Percentiles rank a stretch among this genome's conserved stretches.
phyloP scores from a whole-genome alignment of 2,797 vertebrate species.

The Pelodytes ibericus region DNA sequence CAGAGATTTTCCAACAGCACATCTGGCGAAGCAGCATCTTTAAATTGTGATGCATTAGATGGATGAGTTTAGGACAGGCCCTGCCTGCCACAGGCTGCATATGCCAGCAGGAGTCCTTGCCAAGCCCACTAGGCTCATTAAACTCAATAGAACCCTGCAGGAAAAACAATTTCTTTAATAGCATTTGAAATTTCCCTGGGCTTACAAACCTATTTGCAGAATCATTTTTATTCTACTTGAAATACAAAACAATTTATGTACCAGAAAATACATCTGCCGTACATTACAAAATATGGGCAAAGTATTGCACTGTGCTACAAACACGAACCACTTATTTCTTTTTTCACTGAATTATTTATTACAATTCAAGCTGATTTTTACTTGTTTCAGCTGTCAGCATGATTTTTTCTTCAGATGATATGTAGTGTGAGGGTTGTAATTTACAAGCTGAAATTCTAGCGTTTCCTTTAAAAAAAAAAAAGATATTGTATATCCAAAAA shows the following conservation, averaged over 20 bases:
- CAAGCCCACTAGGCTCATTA: constrained; percentile 66
- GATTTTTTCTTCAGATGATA: constrained; percentile 23
- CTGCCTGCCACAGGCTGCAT: constrained; percentile 53
- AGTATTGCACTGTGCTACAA: constrained; percentile 34
- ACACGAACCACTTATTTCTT: constrained; percentile 49
- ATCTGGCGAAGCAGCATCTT: constrained; percentile 64
- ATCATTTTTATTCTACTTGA: constrained; percentile 55
- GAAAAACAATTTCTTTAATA: constrained; percentile 57
- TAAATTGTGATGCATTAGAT: constrained; percentile 59
- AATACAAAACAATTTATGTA: constrained; percentile 56
- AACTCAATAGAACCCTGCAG: constrained; percentile 62
- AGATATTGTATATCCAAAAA: too few species aligned
- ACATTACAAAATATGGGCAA: constrained; percentile 49
- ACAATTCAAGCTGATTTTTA: constrained; percentile 46
- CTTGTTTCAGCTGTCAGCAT: constrained; percentile 48
- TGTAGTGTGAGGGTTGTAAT: constrained; percentile 20
- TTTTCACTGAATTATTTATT: constrained; percentile 55
- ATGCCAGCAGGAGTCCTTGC: constrained; percentile 62
- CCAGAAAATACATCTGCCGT: constrained; percentile 54
- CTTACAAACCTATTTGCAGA: constrained; percentile 59
- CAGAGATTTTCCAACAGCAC: constrained; percentile 62
- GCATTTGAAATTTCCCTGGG: constrained; percentile 59
- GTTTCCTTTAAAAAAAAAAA: background rate
- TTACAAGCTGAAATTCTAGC: constrained; percentile 10
- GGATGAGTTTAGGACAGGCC: constrained; percentile 62